These are phyloP conservation scores for Dasysyrphus tricinctus DNA, from an alignment of 2,888 invertebrate species.

Conservation along the genomic window DNA sequence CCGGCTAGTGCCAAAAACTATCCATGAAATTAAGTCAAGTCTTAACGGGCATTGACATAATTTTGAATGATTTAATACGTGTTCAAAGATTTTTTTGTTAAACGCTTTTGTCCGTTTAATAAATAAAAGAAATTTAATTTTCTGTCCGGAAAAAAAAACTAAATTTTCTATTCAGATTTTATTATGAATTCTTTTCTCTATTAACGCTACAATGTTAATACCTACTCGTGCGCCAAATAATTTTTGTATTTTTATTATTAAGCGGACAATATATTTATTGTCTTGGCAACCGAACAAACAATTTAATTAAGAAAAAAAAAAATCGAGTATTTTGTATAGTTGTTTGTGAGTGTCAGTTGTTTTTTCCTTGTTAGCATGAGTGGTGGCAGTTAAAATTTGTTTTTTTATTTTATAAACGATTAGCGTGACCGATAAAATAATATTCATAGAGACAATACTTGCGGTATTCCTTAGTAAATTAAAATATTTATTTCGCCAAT, in stretches of 20 bases:
- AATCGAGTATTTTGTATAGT: background rate
- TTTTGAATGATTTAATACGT: background rate
- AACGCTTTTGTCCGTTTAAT: too few species aligned
- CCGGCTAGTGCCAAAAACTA: too few species aligned
- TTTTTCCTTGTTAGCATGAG: background rate
- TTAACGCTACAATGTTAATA: background rate
- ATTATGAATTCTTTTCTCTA: background rate
- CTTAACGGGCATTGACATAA: background rate
- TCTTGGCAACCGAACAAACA: slow-evolving; percentile 41
- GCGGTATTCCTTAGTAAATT: too few species aligned
- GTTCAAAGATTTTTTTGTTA: too few species aligned
- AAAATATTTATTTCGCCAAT: too few species aligned
- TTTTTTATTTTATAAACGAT: background rate
- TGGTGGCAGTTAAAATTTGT: background rate
- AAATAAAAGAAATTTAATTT: too few species aligned
- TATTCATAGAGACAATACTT: background rate
- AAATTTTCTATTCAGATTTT: background rate
- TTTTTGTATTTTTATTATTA: slow-evolving; percentile 9
- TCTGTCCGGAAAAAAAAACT: background rate
- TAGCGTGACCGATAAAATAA: background rate
- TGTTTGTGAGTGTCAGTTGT: background rate
- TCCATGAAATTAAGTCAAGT: too few species aligned
- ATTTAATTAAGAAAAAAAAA: slow-evolving; percentile 24
- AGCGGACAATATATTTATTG: slow-evolving; percentile 14
- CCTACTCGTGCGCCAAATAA: background rate